Percentiles rank a stretch among this genome's conserved stretches.
phyloP scores from a whole-genome alignment of 1,140 invertebrate species.

The Hestina assimilis region DNA sequence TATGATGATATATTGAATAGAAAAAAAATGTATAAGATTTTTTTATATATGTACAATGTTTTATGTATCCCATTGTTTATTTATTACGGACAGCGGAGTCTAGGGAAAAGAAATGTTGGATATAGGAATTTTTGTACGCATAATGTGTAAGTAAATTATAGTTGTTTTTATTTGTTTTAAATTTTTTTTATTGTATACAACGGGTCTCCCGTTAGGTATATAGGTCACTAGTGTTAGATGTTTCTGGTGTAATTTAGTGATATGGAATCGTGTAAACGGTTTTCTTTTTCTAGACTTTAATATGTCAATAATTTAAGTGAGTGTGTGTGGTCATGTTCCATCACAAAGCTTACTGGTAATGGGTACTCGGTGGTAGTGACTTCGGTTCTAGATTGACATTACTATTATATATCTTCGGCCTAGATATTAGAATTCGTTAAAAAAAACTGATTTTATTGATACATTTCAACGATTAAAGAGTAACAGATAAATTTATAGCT shows the following conservation, averaged over 20 bases:
- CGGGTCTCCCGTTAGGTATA: slow-evolving; percentile 37
- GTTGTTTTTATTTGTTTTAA: slow-evolving; percentile 69
- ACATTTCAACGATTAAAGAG: too few species aligned
- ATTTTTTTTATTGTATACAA: slow-evolving; percentile 52
- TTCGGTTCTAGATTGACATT: slow-evolving; percentile 5
- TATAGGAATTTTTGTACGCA: slow-evolving; percentile 70
- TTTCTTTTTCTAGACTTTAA: slow-evolving; percentile 43
- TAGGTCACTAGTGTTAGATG: slow-evolving; percentile 41
- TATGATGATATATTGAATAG: slow-evolving; percentile 60
- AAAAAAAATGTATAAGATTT: slow-evolving; percentile 45
- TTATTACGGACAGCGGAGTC: slow-evolving; percentile 42
- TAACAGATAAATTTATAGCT: too few species aligned
- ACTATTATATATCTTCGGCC: too few species aligned
- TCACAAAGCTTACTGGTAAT: slow-evolving; percentile 6
- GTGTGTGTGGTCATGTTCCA: slow-evolving; percentile 19
- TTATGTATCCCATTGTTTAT: slow-evolving; percentile 61
- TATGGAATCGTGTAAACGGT: slow-evolving; percentile 49
- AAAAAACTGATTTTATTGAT: too few species aligned
- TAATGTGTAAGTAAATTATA: slow-evolving; percentile 75
- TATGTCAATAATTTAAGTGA: slow-evolving; percentile 41
- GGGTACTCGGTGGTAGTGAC: not conserved
- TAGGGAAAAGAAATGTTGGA: slow-evolving; percentile 49
- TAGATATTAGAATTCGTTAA: too few species aligned
- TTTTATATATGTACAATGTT: slow-evolving; percentile 72
- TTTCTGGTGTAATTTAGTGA: slow-evolving; percentile 26